Evolutionary conservation across 2,113 vertebrate genomes (phyloP), one percentile per base, ranked within the genome.

Genomic region (Gyps fulvus): DNA sequence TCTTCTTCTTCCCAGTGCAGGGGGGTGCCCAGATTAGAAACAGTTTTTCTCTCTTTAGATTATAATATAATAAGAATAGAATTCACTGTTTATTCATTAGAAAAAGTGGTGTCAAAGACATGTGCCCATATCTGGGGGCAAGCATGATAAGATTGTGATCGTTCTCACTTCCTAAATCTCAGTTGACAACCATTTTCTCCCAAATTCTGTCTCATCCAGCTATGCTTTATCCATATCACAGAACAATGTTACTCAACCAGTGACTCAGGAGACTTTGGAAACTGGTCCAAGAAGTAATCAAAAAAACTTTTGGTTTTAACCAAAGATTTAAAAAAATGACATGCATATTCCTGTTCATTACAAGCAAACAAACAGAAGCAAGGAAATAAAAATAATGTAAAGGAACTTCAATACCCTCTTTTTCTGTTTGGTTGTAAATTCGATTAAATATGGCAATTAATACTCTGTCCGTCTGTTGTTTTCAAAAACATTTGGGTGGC

Each of bases 221-320:
- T 76, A 32, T 0, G 5, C 5, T 74, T 88, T 19, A 58, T 9
- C 3, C 3, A 3, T 63, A n/a, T 38, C 0, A 0, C 6, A 85
- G 62, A 87, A 36, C 5, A 58, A 15, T 21, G 6, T 69, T 82
- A 73, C 20, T 74, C 21, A 86, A 8, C 2, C 23, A 79, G 26
- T 27, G 36, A 49, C 18, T 13, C 32, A 26, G 32, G 11, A 72
- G 26, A 42, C 15, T 23, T 3, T 79, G 16, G 22, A 92, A 86
- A 45, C 2, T 4, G 15, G 22, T 42, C 6, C 7, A 83, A 47
- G 23, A 54, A 50, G 6, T 65, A 76, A 88, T 36, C 1, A 71
- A 62, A 74, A 59, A 70, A 20, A 0, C 0, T n/a, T 58, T 27
- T 34, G 4, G 1, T 73, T 76, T 81, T 70, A 77, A 70, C 10